Conservation (phyloP, 53 echinoderm and acorn worm genomes). For the Glandiceps talaboti region DNA sequence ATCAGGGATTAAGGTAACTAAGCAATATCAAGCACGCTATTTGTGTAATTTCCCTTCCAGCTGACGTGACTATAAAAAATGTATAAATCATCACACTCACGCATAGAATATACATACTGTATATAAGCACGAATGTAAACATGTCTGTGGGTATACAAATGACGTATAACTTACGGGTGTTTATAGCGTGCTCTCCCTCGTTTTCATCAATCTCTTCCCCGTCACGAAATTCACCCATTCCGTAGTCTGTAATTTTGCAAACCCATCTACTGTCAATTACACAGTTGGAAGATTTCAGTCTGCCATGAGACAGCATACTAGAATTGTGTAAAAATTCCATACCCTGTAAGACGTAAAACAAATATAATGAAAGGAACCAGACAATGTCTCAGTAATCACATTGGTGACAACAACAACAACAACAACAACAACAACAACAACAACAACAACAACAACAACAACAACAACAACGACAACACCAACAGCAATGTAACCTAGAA, state of each 20-base stretch:
- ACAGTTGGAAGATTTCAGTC: slow-evolving; percentile 52
- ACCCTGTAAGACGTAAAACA: slow-evolving; percentile 18
- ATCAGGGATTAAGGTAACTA: too few species aligned
- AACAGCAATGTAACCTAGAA: neutral
- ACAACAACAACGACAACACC: neutral
- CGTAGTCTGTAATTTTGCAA: slow-evolving; percentile 55
- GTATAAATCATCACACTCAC: too few species aligned
- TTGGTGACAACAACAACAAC: too few species aligned
- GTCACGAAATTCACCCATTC: slow-evolving; percentile 37
- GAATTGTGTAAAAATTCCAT: slow-evolving; percentile 36
- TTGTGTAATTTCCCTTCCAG: too few species aligned
- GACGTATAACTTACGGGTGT: slow-evolving; percentile 1
- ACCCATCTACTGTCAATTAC: slow-evolving; percentile 62
- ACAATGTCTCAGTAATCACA: too few species aligned
- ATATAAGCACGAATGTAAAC: too few species aligned
- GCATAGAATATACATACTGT: too few species aligned
- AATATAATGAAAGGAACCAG: too few species aligned
- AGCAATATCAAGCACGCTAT: too few species aligned
- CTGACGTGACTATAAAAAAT: too few species aligned
- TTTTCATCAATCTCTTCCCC: slow-evolving; percentile 15
- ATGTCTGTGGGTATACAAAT: too few species aligned
- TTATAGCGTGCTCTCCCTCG: slow-evolving; percentile 16
- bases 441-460: neutral
- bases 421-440: too few species aligned
- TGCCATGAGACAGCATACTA: slow-evolving; percentile 40